Evolutionary conservation across 1,140 invertebrate species (phyloP), one percentile per base, ranked within the genome.

Genomic region (Hestina assimilis): DNA sequence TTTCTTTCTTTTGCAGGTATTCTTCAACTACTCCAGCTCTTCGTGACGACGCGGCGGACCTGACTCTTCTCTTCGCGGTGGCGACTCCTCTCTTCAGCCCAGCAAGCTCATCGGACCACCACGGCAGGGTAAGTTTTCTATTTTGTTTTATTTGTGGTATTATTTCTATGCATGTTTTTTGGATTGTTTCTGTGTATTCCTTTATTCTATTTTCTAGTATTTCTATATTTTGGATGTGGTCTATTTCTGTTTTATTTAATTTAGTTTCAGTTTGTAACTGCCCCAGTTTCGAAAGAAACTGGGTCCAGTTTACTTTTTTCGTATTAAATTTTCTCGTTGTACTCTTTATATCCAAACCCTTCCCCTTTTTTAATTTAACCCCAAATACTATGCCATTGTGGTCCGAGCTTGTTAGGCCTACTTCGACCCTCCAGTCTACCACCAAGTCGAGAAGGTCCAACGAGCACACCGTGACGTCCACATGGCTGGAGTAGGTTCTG

Each of bases 381-480:
- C 42, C 31, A 7, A 61, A 52, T 1, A 7, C 29, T 1, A 59
- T 58, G 2, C 23, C 23, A n/a, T 46, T 56, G 52, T 59, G 59
- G 19, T 67, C 64, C 0, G 59, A 45, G 66, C 46, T 53, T 33
- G 48, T 57, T 0, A 66, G 11, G 23, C 12, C 28, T 29, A 24
- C 17, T 11, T 65, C 50, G 11, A 67, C 59, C 12, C n/a, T 26
- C 65, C 65, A 67, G 14, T 42, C 31, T 2, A 55, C 40, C 1
- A 62, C 42, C n/a, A n/a, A n/a, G n/a, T n/a, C n/a, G n/a, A n/a
- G n/a, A n/a, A n/a, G n/a, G n/a, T n/a, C n/a, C n/a, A n/a, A n/a
- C n/a, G n/a, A n/a, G 29, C 59, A 55, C 0, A 45, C 28, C 0
- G 68, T 64, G 6, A 67, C 33, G 21, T 66, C 63, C 0, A 69